A percentile compares a stretch with the other conserved stretches of the same genome.
Evolutionary conservation across 1,140 invertebrate genomes (phyloP).

Genomic region (Periplaneta americana): DNA sequence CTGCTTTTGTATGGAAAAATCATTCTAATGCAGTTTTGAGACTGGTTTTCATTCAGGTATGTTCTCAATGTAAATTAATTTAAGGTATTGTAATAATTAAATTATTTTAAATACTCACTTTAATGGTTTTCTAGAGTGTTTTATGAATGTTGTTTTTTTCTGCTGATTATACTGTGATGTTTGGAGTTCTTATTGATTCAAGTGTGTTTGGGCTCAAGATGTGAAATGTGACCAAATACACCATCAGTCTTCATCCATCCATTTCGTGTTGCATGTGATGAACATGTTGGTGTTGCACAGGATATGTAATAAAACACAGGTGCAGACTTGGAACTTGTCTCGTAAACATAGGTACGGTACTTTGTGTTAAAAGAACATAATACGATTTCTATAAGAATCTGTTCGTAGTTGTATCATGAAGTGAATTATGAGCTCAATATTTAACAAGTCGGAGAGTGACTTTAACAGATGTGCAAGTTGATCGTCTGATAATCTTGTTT

Average conservation of each 20-base stretch:
- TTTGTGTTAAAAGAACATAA: background rate
- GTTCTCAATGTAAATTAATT: no score
- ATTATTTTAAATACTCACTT: no score
- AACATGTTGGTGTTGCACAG: background rate
- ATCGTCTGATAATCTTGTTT: background rate
- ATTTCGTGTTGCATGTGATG: background rate
- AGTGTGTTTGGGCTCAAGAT: background rate
- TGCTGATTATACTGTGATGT: no score
- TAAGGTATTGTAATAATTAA: no score
- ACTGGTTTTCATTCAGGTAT: no score
- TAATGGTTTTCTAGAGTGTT: no score
- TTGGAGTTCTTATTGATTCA: no score
- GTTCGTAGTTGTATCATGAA: background rate
- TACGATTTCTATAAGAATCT: background rate
- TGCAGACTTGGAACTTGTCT: background rate
- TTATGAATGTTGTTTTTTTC: no score
- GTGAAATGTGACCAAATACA: background rate
- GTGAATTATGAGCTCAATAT: background rate
- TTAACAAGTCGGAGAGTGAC: background rate
- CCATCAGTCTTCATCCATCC: background rate
- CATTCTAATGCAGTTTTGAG: no score
- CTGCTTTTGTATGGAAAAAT: no score
- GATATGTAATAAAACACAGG: background rate
- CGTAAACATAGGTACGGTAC: background rate
- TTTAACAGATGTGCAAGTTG: background rate